Evolutionary conservation across 1,140 invertebrate genomes (phyloP), one percentile per base, ranked within the genome.

Genomic region (Lucilia cuprina): DNA sequence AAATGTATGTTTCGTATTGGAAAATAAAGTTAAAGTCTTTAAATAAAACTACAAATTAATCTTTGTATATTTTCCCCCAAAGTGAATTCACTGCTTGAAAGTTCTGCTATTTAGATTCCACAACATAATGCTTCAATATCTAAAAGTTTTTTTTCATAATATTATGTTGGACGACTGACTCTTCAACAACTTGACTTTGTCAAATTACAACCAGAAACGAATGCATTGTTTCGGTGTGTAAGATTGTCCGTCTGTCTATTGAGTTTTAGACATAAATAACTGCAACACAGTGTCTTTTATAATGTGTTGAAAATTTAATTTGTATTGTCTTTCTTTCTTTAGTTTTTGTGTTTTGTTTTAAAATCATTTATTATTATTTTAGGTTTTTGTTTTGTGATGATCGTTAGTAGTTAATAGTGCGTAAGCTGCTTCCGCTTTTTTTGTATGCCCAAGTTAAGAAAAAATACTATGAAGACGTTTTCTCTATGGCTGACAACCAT

Each of bases 221-320:
- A n/a, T 60, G 14, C n/a, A 60, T 60, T 60, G 55, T 60, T 60
- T 60, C 55, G 1, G 7, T 60, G 12, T 60, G 55, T 60, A 14
- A 5, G 55, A 14, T 17, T 5, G 55, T 60, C 55, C 14, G 14
- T 60, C 14, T 14, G n/a, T 60, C 55, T 41, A 0, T 10, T 0
- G 41, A 5, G 41, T 41, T 5, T 8, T 5, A 41, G 41, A 3
- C 55, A 60, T 60, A 17, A n/a, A n/a, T 60, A 60, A 30, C 25
- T 30, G 3, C 25, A 30, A 7, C 55, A 17, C 55, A n/a, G 14
- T 60, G 55, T 60, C 55, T n/a, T 17, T 60, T 60, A 60, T 60
- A n/a, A 60, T 60, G 55, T 60, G 55, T 60, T 60, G 55, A 60
- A 60, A 60, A 60, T 60, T 60, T n/a, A 60, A 60, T 60, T 60